phyloP scores from a whole-genome alignment of 2,113 vertebrate species.

The Oophaga pumilio region DNA sequence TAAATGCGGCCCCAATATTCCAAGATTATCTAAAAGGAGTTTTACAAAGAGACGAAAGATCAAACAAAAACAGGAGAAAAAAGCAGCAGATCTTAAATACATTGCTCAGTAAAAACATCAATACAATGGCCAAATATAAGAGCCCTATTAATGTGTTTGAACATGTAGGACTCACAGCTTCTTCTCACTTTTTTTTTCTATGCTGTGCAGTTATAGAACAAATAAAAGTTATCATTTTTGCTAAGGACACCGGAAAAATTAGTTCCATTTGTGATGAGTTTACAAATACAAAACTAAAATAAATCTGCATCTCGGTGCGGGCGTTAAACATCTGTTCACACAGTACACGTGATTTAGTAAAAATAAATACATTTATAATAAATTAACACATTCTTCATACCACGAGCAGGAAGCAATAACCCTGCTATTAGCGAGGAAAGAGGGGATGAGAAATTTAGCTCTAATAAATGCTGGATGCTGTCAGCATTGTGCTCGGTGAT shows the following conservation, averaged over 20 bases:
- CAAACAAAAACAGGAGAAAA: neutral
- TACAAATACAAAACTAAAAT: constrained; percentile 62
- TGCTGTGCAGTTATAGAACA: constrained; percentile 9
- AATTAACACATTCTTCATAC: constrained; percentile 31
- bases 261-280: constrained; percentile 63
- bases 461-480: constrained; percentile 15
- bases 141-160: neutral
- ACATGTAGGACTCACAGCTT: neutral
- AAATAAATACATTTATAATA: constrained; percentile 57
- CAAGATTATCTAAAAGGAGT: neutral
- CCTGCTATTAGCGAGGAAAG: constrained; percentile 31
- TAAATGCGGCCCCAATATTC: constrained; percentile 13
- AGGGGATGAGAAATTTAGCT: neutral
- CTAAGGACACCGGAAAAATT: constrained; percentile 54
- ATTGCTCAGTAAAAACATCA: constrained; percentile 3
- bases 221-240: constrained; percentile 36
- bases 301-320: constrained; percentile 60
- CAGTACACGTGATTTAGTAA: constrained; percentile 61
- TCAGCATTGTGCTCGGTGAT: constrained; percentile 19
- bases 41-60: neutral
- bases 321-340: constrained; percentile 64
- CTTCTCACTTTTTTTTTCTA: neutral
- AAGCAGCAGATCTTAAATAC: neutral
- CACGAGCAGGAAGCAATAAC: constrained; percentile 31
- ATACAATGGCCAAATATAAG: neutral